A percentile compares a stretch with the other conserved stretches of the same genome.
These are phyloP conservation scores for Trichomalopsis sarcophagae DNA, from an alignment of 1,140 invertebrate species.

Conservation along the genomic window DNA sequence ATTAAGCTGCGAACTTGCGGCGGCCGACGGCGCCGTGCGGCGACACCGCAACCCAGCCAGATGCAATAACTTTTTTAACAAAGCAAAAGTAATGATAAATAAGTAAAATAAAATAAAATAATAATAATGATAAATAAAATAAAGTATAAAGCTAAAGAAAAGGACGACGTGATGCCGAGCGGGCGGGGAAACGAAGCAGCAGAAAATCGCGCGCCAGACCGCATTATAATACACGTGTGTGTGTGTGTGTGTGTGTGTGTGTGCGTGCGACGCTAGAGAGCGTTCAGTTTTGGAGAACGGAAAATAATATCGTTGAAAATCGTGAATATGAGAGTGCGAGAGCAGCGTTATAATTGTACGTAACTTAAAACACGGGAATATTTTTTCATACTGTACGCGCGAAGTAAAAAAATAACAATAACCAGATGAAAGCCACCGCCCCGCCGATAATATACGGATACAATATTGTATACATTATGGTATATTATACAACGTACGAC, in stretches of 20 bases:
- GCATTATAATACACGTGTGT: too few species aligned
- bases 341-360: constrained; percentile 38
- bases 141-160: not conserved
- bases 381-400: constrained; percentile 70
- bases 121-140: constrained; percentile 22
- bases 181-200: too few species aligned
- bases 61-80: constrained; percentile 75
- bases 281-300: not conserved
- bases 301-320: not conserved
- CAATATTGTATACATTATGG: not conserved
- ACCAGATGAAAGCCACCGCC: constrained; percentile 34
- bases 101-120: constrained; percentile 40
- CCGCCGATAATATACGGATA: constrained; percentile 7
- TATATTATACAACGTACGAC: constrained; percentile 2
- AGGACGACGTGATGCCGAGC: too few species aligned
- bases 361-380: constrained; percentile 57
- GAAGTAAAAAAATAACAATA: not conserved
- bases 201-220: too few species aligned
- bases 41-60: constrained; percentile 55
- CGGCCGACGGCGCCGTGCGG: not conserved
- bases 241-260: too few species aligned
- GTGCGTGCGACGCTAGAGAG: not conserved
- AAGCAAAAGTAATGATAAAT: constrained; percentile 29
- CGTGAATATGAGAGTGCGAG: too few species aligned
- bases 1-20: constrained; percentile 3